Evolutionary conservation across 1,140 invertebrate genomes (phyloP).

Genomic region (Myzus persicae): DNA sequence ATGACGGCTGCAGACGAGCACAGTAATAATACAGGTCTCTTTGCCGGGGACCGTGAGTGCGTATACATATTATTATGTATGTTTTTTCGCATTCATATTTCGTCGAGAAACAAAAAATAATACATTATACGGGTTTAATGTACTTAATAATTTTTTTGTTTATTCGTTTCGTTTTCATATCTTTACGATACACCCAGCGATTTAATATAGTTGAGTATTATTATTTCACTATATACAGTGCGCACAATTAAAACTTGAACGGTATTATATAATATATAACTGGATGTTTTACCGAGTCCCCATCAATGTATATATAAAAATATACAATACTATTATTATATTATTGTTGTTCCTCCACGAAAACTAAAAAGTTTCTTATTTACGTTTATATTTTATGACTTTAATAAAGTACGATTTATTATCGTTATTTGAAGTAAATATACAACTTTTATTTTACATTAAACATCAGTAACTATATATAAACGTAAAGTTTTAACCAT

Average conservation of each 20-base stretch:
- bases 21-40: background rate
- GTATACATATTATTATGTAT: background rate
- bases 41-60: too few relatives aligned
- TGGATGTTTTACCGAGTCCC: constrained; percentile 20
- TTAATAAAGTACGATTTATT: constrained; percentile 56
- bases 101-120: background rate
- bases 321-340: background rate
- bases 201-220: background rate
- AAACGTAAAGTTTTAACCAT: constrained; percentile 43
- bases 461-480: constrained; percentile 35
- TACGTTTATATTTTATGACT: constrained; percentile 54
- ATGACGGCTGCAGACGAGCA: background rate
- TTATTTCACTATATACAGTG: background rate
- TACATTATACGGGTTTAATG: background rate
- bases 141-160: background rate
- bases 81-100: background rate
- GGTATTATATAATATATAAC: background rate
- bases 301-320: background rate
- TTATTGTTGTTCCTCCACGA: background rate
- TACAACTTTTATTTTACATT: constrained; percentile 53
- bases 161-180: background rate
- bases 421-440: constrained; percentile 46
- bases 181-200: background rate
- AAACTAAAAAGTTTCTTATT: constrained; percentile 56
- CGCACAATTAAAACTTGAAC: constrained; percentile 28